Evolutionary conservation across 2,113 vertebrate species (phyloP).

Genomic region (Anhinga anhinga): DNA sequence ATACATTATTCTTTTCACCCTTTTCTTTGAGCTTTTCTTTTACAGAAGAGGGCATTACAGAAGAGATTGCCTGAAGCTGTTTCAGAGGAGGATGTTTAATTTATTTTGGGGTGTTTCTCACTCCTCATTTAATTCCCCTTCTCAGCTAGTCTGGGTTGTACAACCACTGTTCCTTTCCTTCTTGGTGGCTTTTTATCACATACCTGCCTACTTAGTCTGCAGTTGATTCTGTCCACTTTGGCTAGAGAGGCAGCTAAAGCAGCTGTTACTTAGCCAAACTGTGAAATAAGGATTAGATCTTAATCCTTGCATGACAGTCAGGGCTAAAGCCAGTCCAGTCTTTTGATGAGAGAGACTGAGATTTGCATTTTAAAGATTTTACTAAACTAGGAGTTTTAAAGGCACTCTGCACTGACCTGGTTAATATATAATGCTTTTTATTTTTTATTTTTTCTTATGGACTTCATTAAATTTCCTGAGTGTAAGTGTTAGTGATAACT

Average conservation of each 20-base stretch:
- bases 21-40: neutral
- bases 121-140: neutral
- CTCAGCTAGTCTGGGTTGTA: neutral
- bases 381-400: neutral
- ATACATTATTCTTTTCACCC: neutral
- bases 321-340: neutral
- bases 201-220: neutral
- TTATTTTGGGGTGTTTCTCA: neutral
- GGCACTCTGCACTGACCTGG: neutral
- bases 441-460: neutral
- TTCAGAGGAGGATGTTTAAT: neutral
- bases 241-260: neutral
- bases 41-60: neutral
- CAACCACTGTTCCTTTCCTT: neutral
- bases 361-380: neutral
- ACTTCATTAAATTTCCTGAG: neutral
- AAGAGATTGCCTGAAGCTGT: neutral
- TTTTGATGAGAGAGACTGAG: neutral
- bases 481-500: neutral
- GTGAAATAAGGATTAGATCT: neutral
- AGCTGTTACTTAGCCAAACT: neutral
- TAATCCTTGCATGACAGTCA: neutral
- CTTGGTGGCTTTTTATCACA: neutral
- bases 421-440: neutral
- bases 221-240: neutral